These are phyloP conservation scores for Drosophila littoralis DNA, from an alignment of 1,140 invertebrate genomes.

Conservation along the genomic window DNA sequence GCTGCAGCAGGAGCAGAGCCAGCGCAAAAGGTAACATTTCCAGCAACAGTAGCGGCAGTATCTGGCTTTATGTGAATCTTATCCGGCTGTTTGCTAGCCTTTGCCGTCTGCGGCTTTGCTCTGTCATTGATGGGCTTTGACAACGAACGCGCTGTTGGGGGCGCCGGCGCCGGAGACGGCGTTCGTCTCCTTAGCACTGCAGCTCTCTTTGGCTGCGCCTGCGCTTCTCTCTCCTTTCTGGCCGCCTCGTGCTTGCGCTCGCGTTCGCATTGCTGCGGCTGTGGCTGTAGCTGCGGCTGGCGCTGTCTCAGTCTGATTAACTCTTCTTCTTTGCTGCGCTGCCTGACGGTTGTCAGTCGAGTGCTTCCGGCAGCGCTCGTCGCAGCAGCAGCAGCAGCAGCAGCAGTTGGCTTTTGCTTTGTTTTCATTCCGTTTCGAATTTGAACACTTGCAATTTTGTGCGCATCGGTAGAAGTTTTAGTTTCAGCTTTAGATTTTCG, in stretches of 20 bases:
- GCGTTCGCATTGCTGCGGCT: constrained; percentile 46
- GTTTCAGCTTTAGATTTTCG: constrained; percentile 6
- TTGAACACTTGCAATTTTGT: constrained; percentile 42
- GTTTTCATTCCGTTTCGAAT: constrained; percentile 45
- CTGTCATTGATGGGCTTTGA: neutral
- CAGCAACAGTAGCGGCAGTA: neutral
- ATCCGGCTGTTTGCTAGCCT: neutral
- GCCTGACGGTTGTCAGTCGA: neutral
- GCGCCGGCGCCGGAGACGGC: neutral
- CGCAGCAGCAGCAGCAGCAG: constrained; percentile 1
- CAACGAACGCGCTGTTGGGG: neutral
- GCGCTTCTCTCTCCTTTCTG: constrained; percentile 49
- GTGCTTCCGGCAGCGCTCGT: neutral
- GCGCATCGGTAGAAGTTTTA: constrained; percentile 28
- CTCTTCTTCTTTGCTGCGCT: constrained; percentile 27
- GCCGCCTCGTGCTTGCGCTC: constrained; percentile 49
- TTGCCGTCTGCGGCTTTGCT: neutral
- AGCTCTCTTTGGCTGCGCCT: constrained; percentile 28
- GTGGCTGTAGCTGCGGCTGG: neutral
- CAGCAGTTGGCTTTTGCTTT: constrained; percentile 40
- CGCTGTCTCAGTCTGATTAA: constrained; percentile 10
- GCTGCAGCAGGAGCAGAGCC: too few relatives aligned
- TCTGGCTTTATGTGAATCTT: neutral
- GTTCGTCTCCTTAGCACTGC: neutral
- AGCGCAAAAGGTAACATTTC: too few relatives aligned